phyloP scores from a whole-genome alignment of 2,888 invertebrate genomes.

The Brachyptera putata region DNA sequence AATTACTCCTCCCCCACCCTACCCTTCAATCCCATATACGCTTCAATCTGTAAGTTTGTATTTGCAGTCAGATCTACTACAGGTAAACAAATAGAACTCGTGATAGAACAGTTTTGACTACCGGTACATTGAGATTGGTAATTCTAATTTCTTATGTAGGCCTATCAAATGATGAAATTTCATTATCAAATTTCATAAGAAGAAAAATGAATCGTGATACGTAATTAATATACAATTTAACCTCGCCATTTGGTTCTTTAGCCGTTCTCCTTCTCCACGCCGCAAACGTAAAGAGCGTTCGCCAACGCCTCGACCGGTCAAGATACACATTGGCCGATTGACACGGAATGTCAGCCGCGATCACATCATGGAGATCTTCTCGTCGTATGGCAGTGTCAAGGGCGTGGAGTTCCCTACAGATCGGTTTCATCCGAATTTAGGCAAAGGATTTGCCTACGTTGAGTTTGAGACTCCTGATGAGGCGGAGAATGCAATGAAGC shows the following conservation, averaged over 20 bases:
- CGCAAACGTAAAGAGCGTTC: slow-evolving; percentile 74
- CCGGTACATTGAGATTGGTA: no score
- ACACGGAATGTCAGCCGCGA: slow-evolving; percentile 91
- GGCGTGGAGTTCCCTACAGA: slow-evolving; percentile 86
- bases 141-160: no score
- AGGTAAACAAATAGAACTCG: no score
- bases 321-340: slow-evolving; percentile 90
- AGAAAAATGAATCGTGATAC: no score
- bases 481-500: slow-evolving; percentile 97
- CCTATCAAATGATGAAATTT: no score
- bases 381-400: slow-evolving; percentile 82
- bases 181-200: no score
- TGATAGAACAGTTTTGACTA: no score
- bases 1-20: no score
- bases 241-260: slow-evolving; percentile 3
- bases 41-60: no score
- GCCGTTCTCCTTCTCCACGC: slow-evolving; percentile 59
- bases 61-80: no score
- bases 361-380: slow-evolving; percentile 86
- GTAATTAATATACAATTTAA: not conserved
- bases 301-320: slow-evolving; percentile 84
- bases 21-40: no score
- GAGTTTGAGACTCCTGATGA: slow-evolving; percentile 92
- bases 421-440: slow-evolving; percentile 79
- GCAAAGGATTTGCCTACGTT: slow-evolving; percentile 92